These are phyloP conservation scores for Prionace glauca DNA, from an alignment of 2,797 vertebrate species.

Conservation along the genomic window DNA sequence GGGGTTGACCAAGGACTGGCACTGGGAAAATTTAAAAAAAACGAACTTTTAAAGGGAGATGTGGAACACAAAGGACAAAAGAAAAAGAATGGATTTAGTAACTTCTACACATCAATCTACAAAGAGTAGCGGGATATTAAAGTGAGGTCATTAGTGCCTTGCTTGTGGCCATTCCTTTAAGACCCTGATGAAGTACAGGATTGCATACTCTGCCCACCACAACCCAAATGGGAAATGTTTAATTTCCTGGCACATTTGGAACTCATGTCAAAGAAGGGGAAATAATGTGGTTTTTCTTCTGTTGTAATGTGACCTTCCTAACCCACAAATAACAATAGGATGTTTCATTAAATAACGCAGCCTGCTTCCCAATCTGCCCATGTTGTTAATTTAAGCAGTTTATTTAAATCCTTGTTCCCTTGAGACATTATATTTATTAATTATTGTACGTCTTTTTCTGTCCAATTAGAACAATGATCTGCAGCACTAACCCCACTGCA, in stretches of 20 bases:
- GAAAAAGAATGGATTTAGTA: neutral
- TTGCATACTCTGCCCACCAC: neutral
- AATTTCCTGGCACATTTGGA: neutral
- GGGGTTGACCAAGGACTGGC: too few relatives aligned
- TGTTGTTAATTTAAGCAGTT: neutral
- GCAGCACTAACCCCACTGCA: too few relatives aligned
- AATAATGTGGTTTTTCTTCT: constrained; percentile 4
- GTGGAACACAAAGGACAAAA: neutral
- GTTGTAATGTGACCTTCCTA: neutral
- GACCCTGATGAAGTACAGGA: neutral
- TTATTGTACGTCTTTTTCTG: neutral
- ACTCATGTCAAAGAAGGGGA: neutral
- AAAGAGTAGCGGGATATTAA: neutral
- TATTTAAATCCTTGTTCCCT: neutral
- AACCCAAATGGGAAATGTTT: neutral
- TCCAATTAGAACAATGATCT: neutral
- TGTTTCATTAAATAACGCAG: neutral
- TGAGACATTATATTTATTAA: neutral
- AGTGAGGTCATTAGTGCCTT: neutral
- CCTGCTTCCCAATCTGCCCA: neutral
- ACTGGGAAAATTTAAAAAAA: neutral
- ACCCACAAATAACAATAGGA: neutral
- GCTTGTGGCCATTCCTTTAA: neutral
- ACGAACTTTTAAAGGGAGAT: too few relatives aligned
- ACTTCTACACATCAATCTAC: neutral